Base-by-base conservation (phyloP, 2,888 invertebrate genomes). In the Corythucha ciliata region DNA sequence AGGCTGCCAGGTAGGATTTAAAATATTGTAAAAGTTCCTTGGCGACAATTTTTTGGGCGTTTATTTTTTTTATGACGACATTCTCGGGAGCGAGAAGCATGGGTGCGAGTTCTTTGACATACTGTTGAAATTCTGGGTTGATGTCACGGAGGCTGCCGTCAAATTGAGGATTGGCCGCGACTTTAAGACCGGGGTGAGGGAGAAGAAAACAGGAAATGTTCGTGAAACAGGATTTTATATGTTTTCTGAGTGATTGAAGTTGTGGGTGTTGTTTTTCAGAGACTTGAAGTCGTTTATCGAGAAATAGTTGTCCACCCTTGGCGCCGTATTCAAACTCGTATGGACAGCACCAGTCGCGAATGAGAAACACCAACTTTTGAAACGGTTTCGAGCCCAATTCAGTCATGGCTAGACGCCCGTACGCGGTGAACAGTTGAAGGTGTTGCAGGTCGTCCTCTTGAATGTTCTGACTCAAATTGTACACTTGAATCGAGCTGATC, bases 401-500 rank as follows among this genome's bases (percentile, higher is more conserved):
- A 48, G 82, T 84, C 58, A 93, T 71, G 10, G 96, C 97, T 60
- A 97, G 73, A 48, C 93, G 79, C 1, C 97, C 97, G 70, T 98
- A 98, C 67, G 97, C 97, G 33, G 96, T 96, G 72, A 98, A 98
- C 48, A 97, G 70, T 80, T 84, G 90, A 62, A 96, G 72, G 70
- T 94, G 92, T 67, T 97, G 94, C 45, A 97, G 70, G 68, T 97
- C 93, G 67, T 97, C 94, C 67, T 96, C 96, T 68, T 96, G 93
- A 52, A 97, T 90, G 68, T 94, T 94, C 68, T 91, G 89, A 49
- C 90, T 87, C 56, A 96, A 72, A 72, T 97, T 97, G 70, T 88
- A 96, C 49, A 92, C 84, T 74, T 93, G 93, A 45, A 94, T 89
- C 2, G 94, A 94, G 50, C 93, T 92, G 53, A 96, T 72, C 94